Percentiles rank a stretch among this genome's conserved stretches.
Evolutionary conservation across 2,888 invertebrate genomes (phyloP).

Genomic region (Anagyrus pseudococci): DNA sequence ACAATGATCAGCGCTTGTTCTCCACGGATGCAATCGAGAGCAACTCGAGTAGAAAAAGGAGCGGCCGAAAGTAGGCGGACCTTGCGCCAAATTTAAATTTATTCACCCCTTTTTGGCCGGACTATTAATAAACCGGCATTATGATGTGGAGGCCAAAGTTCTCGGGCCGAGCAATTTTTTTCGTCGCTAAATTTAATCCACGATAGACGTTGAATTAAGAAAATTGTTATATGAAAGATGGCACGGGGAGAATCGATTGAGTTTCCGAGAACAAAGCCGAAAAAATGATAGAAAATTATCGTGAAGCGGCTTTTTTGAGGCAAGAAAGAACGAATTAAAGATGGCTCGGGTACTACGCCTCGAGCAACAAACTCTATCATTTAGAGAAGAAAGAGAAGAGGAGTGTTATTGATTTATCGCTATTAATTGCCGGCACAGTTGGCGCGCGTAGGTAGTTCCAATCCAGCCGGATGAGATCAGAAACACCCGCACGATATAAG

Average conservation of each 20-base stretch:
- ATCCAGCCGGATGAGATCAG: slow-evolving; percentile 27
- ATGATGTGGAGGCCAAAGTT: neutral
- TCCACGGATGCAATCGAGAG: neutral
- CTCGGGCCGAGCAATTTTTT: neutral
- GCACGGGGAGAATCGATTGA: neutral
- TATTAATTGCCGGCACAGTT: slow-evolving; percentile 27
- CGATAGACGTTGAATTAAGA: no score
- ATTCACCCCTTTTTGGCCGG: slow-evolving; percentile 47
- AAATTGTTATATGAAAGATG: no score
- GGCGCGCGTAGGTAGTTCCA: slow-evolving; percentile 19
- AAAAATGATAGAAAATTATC: slow-evolving; percentile 16
- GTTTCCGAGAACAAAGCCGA: slow-evolving; percentile 10
- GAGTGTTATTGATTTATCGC: slow-evolving; percentile 35
- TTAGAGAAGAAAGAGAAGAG: slow-evolving; percentile 8
- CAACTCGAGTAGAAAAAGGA: no score
- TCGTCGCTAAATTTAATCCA: neutral
- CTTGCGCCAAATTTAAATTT: slow-evolving; percentile 43
- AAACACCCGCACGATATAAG: slow-evolving; percentile 10
- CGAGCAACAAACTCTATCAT: slow-evolving; percentile 9
- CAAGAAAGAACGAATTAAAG: slow-evolving; percentile 25
- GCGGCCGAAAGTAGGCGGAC: slow-evolving; percentile 45
- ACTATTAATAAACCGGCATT: slow-evolving; percentile 45
- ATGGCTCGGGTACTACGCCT: no score
- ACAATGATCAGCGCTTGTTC: neutral
- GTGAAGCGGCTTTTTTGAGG: slow-evolving; percentile 1